These are phyloP conservation scores for Engraulis encrasicolus DNA, from an alignment of 2,113 vertebrate genomes.

Conservation along the genomic window DNA sequence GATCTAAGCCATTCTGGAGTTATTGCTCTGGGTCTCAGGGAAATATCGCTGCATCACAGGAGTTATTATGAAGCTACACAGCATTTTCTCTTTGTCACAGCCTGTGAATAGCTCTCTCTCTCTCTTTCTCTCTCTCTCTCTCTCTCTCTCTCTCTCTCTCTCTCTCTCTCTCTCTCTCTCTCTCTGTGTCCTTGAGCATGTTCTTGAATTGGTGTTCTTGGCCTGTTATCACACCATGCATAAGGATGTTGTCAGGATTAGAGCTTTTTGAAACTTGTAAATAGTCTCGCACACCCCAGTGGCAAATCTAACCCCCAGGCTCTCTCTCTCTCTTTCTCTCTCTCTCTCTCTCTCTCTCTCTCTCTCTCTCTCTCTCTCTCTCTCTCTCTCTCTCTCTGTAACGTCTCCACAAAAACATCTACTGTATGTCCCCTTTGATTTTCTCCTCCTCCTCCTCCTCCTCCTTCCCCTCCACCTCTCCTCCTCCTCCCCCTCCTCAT, in stretches of 20 bases:
- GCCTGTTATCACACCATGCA: neutral
- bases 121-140: neutral
- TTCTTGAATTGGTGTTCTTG: neutral
- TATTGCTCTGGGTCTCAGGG: neutral
- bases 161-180: neutral
- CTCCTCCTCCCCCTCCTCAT: slow-evolving; percentile 22
- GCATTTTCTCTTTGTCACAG: too few relatives aligned
- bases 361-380: neutral
- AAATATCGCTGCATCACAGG: neutral
- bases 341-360: neutral
- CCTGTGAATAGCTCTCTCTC: too few relatives aligned
- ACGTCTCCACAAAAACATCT: too few relatives aligned
- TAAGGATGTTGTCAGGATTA: neutral
- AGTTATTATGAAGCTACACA: neutral
- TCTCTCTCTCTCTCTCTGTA: neutral
- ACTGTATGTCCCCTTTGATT: too few relatives aligned
- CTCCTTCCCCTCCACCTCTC: too few relatives aligned
- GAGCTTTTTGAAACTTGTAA: neutral
- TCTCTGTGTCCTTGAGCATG: neutral
- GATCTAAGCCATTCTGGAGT: neutral
- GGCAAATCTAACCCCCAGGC: slow-evolving; percentile 3
- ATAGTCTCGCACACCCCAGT: neutral
- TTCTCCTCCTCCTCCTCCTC: too few relatives aligned
- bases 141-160: neutral
- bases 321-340: neutral